Percentiles rank a stretch among this genome's conserved stretches.
These are phyloP conservation scores for Dusona sp. DNA, from an alignment of 2,888 invertebrate species.

Conservation along the genomic window DNA sequence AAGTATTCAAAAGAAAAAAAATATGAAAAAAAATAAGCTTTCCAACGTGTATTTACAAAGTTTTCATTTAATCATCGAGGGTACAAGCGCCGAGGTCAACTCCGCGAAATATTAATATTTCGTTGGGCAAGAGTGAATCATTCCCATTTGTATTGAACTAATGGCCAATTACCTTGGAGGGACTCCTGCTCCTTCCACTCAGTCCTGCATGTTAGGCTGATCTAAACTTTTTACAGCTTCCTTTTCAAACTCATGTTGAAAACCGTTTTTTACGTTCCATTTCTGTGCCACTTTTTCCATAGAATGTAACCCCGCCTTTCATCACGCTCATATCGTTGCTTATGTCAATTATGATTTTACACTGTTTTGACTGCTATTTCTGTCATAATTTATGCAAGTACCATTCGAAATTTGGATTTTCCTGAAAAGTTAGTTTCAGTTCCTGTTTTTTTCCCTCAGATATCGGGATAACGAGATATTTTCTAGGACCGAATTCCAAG, in stretches of 20 bases:
- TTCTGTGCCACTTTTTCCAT: background rate
- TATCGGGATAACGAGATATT: background rate
- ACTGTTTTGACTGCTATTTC: background rate
- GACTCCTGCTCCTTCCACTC: background rate
- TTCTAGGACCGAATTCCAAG: background rate
- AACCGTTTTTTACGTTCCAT: background rate
- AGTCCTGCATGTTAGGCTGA: background rate
- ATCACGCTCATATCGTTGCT: background rate
- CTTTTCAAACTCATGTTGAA: background rate
- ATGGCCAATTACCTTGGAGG: background rate
- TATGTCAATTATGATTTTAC: background rate
- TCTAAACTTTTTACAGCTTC: background rate
- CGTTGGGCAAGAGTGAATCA: background rate
- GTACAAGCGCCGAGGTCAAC: background rate
- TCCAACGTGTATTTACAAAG: background rate
- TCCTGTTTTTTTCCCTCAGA: background rate
- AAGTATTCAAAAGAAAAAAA: background rate
- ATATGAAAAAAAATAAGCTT: background rate
- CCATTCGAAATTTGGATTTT: background rate
- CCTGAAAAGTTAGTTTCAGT: background rate
- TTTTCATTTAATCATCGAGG: slow-evolving; percentile 10
- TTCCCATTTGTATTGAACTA: background rate
- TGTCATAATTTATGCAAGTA: background rate
- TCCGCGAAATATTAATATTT: slow-evolving; percentile 5
- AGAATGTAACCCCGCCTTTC: background rate